Conservation (phyloP, 2,113 vertebrate genomes). For the Prinia subflava region DNA sequence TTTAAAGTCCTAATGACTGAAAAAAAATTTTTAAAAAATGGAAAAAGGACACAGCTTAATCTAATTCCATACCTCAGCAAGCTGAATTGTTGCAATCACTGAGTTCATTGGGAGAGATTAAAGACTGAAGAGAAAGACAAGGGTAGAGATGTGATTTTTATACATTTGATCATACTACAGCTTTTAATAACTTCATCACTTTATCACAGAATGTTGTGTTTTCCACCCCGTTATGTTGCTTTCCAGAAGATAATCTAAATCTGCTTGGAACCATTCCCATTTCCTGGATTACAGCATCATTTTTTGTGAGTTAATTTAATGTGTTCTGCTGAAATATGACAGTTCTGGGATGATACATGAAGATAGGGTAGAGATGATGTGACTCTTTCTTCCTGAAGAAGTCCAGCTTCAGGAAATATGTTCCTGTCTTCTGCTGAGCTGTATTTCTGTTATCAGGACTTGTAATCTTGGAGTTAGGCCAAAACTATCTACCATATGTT, state of each 20-base stretch:
- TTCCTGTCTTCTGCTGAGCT: background rate
- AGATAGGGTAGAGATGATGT: background rate
- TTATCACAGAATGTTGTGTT: background rate
- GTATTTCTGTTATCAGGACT: background rate
- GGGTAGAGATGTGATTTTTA: constrained; percentile 1
- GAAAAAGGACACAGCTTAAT: background rate
- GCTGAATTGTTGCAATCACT: background rate
- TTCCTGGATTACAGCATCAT: background rate
- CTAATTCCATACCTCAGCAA: background rate
- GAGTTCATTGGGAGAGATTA: background rate
- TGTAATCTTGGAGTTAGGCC: background rate
- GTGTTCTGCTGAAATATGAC: background rate
- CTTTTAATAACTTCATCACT: constrained; percentile 9
- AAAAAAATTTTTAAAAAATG: background rate
- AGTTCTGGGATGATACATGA: background rate
- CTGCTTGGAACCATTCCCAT: background rate
- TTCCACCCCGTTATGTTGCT: background rate
- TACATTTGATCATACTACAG: background rate
- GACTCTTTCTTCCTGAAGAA: background rate
- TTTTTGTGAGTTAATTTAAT: background rate
- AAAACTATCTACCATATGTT: background rate
- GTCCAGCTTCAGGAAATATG: background rate
- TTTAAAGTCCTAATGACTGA: background rate
- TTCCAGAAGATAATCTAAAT: background rate
- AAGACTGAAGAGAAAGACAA: background rate